phyloP scores from a whole-genome alignment of 2,797 vertebrate species.

The Garrulus glandarius region DNA sequence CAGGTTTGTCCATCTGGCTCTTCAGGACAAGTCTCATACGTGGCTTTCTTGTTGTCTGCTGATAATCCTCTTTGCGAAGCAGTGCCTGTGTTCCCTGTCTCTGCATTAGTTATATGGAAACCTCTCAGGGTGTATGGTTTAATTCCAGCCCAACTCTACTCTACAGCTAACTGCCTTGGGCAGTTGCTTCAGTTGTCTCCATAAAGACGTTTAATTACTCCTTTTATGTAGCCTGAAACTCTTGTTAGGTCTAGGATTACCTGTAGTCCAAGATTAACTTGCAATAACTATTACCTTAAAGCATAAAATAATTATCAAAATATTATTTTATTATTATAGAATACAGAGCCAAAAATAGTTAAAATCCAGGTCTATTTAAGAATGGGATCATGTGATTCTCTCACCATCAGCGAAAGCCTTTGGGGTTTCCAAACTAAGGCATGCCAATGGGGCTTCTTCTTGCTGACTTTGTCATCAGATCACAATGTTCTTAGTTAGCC shows the following conservation, averaged over 20 bases:
- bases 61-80: not conserved
- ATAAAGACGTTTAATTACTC: not conserved
- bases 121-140: not conserved
- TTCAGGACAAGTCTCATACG: not conserved
- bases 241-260: not conserved
- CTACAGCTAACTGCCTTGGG: not conserved
- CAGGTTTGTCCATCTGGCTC: not conserved
- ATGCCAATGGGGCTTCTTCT: not conserved
- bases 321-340: not conserved
- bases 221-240: constrained; percentile 20
- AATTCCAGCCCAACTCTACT: not conserved
- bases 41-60: not conserved
- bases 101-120: not conserved
- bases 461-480: constrained; percentile 1
- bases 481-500: constrained; percentile 6
- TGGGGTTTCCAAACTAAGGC: not conserved
- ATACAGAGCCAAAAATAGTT: not conserved
- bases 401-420: not conserved
- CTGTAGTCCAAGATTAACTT: constrained; percentile 11
- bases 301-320: not conserved
- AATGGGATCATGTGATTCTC: not conserved
- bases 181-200: not conserved
- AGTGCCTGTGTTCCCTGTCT: not conserved
- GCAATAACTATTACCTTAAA: not conserved
- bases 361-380: not conserved